Evolutionary conservation across 2,888 invertebrate genomes (phyloP), one percentile per base, ranked within the genome.

Genomic region (Lycophotia porphyrea): DNA sequence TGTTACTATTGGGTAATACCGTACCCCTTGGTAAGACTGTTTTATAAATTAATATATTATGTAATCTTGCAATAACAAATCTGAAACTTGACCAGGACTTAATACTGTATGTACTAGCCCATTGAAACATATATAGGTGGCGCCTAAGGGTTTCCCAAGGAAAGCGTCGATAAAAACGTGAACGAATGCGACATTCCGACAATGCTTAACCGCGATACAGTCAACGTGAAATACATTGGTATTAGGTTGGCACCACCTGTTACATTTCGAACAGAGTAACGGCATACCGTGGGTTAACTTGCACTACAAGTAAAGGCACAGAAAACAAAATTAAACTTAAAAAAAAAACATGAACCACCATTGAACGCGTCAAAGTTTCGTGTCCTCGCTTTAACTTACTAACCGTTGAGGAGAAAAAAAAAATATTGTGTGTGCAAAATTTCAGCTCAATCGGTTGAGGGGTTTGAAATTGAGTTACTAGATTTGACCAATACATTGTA

Each of bases 211-310:
- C 13, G 31, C 67, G 58, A 60, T 81, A 74, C 47, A 81, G 21
- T 49, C 21, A 49, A 74, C 61, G 47, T 67, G 61, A 47, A 74
- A 34, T 47, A 75, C 49, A 60, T 68, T 55, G 42, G 44, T 64
- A 68, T 64, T 18, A 31, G 18, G 52, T 55, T 39, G 42, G 67
- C 70, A 52, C 72, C 76, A 74, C 67, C 64, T 66, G 70, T 71
- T 80, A 74, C 76, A 74, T 64, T 61, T 64, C 67, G 8, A 49
- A 67, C 55, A 34, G 18, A 67, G 15, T 81, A 74, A 68, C 49
- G 36, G 42, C 13, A 73, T 9, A 15, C 15, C 24, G 34, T 42
- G 31, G 18, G 34, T 44, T 44, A 18, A 67, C 44, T n/a, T 31
- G 31, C 15, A 15, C 36, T 18, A 34, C 27, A 44, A 31, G 2